These are phyloP conservation scores for Cerastoderma edule DNA, from an alignment of 2,888 invertebrate species.

Conservation along the genomic window DNA sequence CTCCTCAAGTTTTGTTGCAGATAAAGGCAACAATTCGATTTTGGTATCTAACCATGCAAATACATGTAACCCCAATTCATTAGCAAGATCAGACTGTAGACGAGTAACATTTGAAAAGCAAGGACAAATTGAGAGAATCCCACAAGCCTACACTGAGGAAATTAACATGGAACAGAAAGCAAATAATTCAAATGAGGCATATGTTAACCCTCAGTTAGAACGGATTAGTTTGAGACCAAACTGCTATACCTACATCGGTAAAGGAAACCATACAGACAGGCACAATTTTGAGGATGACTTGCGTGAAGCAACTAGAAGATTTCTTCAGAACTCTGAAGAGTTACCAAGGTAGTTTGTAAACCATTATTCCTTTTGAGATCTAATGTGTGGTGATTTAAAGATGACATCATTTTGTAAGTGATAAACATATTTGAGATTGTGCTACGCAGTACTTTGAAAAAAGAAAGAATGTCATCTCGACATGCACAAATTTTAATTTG, in stretches of 20 bases:
- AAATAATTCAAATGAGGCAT: neutral
- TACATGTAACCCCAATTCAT: neutral
- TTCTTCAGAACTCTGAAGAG: conserved; percentile 54
- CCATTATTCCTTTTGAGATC: conserved; percentile 2
- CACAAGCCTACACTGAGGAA: no score
- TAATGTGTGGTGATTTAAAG: no score
- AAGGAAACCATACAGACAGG: neutral
- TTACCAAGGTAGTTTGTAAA: conserved; percentile 42
- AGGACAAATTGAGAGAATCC: no score
- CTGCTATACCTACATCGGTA: neutral
- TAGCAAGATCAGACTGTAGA: no score
- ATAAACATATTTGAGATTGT: no score
- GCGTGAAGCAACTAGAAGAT: conserved; percentile 58
- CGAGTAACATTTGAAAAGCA: no score
- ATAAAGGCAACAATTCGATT: neutral
- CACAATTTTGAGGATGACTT: conserved; percentile 48
- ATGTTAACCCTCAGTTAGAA: conserved; percentile 21
- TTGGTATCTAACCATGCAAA: neutral
- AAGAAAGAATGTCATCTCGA: no score
- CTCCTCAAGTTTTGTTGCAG: no score
- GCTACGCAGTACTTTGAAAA: no score
- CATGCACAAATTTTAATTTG: no score
- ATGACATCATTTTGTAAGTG: no score
- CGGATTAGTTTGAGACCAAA: conserved; percentile 22
- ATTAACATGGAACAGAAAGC: no score